Percentiles rank a stretch among this genome's conserved stretches.
Conservation (phyloP, 2,888 invertebrate genomes). For the Standfussiana lucernea region DNA sequence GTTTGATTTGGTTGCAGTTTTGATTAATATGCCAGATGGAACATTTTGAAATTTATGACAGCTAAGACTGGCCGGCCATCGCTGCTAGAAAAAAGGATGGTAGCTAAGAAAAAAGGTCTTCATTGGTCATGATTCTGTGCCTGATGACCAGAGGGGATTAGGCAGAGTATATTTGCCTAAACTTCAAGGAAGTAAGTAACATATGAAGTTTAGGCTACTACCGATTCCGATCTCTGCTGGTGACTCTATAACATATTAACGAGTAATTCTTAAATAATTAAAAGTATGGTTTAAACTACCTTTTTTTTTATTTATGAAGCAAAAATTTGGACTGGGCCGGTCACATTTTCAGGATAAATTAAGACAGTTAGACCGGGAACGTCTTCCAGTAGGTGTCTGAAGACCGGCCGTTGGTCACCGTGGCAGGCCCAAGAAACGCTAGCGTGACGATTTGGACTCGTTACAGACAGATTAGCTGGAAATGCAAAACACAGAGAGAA, state of each 20-base stretch:
- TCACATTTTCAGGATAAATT: no score
- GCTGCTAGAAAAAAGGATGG: conserved; percentile 1
- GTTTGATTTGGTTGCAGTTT: conserved; percentile 67
- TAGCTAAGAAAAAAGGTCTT: conserved; percentile 1
- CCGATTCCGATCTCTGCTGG: no score
- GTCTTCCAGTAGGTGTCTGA: no score
- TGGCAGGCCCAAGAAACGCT: background rate
- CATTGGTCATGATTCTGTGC: background rate
- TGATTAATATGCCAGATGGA: conserved; percentile 73
- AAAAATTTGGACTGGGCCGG: background rate
- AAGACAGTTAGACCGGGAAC: no score
- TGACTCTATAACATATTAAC: background rate
- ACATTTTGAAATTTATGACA: conserved; percentile 69
- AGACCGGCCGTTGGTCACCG: background rate
- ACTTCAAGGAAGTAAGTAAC: no score
- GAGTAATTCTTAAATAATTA: no score
- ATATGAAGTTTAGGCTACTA: no score
- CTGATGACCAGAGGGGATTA: no score
- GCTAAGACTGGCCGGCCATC: conserved; percentile 45
- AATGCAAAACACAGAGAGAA: background rate
- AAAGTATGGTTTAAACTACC: no score
- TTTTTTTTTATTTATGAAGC: background rate
- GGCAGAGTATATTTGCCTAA: no score
- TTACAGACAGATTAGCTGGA: background rate
- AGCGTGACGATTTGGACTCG: background rate